Evolutionary conservation across 1,140 invertebrate genomes (phyloP).

Genomic region (Tenebrio molitor): DNA sequence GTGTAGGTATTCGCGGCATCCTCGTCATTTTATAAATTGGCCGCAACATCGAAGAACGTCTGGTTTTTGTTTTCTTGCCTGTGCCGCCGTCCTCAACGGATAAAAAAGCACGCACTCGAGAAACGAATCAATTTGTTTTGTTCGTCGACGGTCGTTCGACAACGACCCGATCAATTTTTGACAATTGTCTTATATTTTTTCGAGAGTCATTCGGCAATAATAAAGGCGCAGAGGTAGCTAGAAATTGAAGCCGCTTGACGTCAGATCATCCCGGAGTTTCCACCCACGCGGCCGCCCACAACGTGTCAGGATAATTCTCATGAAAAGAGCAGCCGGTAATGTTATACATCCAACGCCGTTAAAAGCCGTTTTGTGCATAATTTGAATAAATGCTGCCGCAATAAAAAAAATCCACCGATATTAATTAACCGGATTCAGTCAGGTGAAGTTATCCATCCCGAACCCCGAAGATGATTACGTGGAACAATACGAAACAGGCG

Average conservation of each 20-base stretch:
- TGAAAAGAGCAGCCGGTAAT: slow-evolving; percentile 1
- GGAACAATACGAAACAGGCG: slow-evolving; percentile 18
- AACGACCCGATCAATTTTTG: too few relatives aligned
- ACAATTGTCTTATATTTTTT: too few relatives aligned
- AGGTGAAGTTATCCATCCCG: too few relatives aligned
- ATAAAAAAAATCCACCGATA: slow-evolving; percentile 7
- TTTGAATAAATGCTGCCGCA: background rate
- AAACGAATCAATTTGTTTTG: too few relatives aligned
- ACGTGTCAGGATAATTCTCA: background rate
- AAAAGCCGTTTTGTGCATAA: background rate
- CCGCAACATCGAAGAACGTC: too few relatives aligned
- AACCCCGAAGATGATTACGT: slow-evolving; percentile 13
- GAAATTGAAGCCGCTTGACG: slow-evolving; percentile 26
- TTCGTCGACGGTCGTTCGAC: too few relatives aligned
- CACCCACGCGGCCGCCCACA: slow-evolving; percentile 9
- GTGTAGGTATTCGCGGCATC: too few relatives aligned
- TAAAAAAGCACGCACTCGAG: too few relatives aligned
- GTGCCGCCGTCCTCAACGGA: too few relatives aligned
- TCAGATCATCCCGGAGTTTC: slow-evolving; percentile 30
- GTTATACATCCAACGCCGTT: background rate
- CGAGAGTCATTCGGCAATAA: background rate
- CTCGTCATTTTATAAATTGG: too few relatives aligned
- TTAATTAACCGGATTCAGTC: slow-evolving; percentile 5
- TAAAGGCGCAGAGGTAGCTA: slow-evolving; percentile 20
- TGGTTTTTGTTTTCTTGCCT: too few relatives aligned